Evolutionary conservation across 2,888 invertebrate genomes (phyloP), one percentile per base, ranked within the genome.

Genomic region (Sipha maydis): DNA sequence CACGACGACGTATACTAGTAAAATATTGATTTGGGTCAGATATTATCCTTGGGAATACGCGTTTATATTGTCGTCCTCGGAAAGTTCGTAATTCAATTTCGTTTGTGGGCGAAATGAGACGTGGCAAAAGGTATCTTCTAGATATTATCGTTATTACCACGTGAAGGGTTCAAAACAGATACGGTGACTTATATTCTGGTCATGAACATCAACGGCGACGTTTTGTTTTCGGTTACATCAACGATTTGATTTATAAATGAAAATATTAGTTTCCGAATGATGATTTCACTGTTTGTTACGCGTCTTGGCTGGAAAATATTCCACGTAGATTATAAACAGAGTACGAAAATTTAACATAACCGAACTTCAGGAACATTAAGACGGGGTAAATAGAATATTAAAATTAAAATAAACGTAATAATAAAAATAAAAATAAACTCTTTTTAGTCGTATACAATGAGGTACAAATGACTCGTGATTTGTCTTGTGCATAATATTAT

Each of bases 41-140:
- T 19, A 34, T 67, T 80, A 67, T 80, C 61, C 14, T 0, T 61
- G 61, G n/a, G 19, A 80, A 38, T 38, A 80, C 34, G 25, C 41
- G 61, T 80, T 38, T 28, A 71, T 71, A 71, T 71, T 71, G 28
- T 71, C 71, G 11, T 19, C 8, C 61, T 61, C 61, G 9, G 67
- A 80, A 61, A 61, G 61, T 67, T 80, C n/a, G 34, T n/a, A 80
- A 61, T 67, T n/a, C n/a, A 80, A 80, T 80, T 80, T 34, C 34
- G n/a, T 31, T n/a, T 28, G 25, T 17, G 11, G 71, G 17, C 11
- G 31, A 71, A 71, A 71, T 80, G 79, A 79, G 56, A 31, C 56
- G n/a, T 56, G 14, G 48, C 48, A 14, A 48, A 3, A 76, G 28
- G 21, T 31, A 54, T 79, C 48, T 48, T 54, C 8, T 38, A 0